Evolutionary conservation across 2,797 vertebrate genomes (phyloP), one percentile per base, ranked within the genome.

Genomic region (Bucorvus abyssinicus): DNA sequence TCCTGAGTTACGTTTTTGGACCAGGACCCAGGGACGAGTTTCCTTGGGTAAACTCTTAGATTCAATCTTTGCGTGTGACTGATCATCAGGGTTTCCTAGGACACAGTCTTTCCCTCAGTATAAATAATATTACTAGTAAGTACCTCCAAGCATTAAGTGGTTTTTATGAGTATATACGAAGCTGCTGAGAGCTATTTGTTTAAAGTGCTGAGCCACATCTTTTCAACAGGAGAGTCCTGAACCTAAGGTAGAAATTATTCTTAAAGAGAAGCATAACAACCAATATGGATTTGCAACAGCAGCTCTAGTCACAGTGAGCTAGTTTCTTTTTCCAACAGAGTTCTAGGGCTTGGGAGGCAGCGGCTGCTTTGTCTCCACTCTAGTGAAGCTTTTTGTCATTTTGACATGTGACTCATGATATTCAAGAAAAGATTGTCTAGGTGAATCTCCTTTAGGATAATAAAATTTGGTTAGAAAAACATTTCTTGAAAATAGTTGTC

Each of bases 381-480:
- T 30, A 63, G 68, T 42, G 84, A 80, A 91, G 84, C 68, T 91
- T 90, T 40, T 79, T 93, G 90, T 87, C n/a, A 42, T 87, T 95
- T 92, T 90, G 78, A 84, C 24, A 18, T 27, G 24, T 49, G 78
- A 92, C 21, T 89, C 74, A 77, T 11, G 2, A 79, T 29, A 80
- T 65, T 89, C 53, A 83, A 63, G 61, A 85, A 71, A 71, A 79
- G 24, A 83, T 29, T 84, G 67, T 77, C 75, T 87, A 70, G 36
- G 59, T 84, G 56, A 89, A 84, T 30, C 15, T 84, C 42, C 40
- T 74, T 56, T 30, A 60, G 29, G 18, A 77, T 82, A 90, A 70
- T n/a, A 64, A 73, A 50, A 52, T 82, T 36, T 65, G 7, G 52
- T 73, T 90, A 77, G 68, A 83, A 90, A 92, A 97, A 27, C 29